Percentiles rank a stretch among this genome's conserved stretches.
Evolutionary conservation across 2,113 vertebrate species (phyloP).

Genomic region (Carassius gibelio): DNA sequence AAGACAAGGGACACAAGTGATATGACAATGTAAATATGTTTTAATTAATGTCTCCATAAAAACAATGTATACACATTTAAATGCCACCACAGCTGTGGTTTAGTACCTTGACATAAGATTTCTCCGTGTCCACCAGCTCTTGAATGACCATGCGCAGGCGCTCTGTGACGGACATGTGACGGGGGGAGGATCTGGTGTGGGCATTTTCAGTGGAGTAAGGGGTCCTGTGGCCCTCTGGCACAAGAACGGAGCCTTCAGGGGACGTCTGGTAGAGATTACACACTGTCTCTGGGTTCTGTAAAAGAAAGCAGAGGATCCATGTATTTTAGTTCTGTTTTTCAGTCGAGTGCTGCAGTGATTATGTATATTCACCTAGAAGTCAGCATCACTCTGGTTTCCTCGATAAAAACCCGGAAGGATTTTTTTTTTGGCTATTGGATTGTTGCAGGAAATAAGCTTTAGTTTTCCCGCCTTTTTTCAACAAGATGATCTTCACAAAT

Average conservation of each 20-base stretch:
- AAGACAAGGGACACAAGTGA: background rate
- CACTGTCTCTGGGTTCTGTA: slow-evolving; percentile 80
- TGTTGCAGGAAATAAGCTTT: background rate
- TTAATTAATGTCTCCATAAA: background rate
- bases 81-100: background rate
- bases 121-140: slow-evolving; percentile 93
- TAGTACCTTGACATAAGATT: slow-evolving; percentile 92
- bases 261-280: slow-evolving; percentile 75
- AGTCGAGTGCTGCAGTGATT: background rate
- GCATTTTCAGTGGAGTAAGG: slow-evolving; percentile 65
- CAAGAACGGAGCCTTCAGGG: slow-evolving; percentile 63
- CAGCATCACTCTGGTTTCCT: background rate
- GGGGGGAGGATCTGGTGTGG: slow-evolving; percentile 72
- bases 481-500: background rate
- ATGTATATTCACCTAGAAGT: background rate
- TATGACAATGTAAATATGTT: background rate
- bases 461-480: too few species aligned
- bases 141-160: slow-evolving; percentile 90
- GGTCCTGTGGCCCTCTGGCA: slow-evolving; percentile 67
- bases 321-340: background rate
- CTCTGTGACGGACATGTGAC: slow-evolving; percentile 86
- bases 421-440: background rate
- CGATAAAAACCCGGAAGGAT: background rate
- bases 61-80: background rate
- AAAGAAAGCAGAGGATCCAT: background rate